Conservation (phyloP, 2,888 invertebrate genomes). For the Tromatobia lineatoria region DNA sequence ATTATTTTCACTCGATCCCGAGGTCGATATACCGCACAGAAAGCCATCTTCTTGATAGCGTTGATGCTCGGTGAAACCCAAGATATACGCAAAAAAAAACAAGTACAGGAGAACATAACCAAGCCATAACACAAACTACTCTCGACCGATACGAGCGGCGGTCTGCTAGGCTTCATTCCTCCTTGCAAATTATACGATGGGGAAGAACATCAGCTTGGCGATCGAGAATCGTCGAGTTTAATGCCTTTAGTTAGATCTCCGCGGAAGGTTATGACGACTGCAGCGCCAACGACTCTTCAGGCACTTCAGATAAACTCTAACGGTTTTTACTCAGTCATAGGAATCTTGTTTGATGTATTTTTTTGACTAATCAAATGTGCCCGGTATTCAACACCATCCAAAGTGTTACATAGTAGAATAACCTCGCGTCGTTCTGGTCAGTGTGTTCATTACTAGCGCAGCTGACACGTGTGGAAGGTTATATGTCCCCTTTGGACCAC, state of each 20-base stretch:
- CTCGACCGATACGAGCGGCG: conserved; percentile 27
- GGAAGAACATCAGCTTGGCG: conserved; percentile 14
- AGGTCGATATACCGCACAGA: conserved; percentile 63
- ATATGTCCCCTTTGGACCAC: conserved; percentile 10
- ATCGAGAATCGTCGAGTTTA: conserved; percentile 55
- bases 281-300: conserved; percentile 23
- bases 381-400: conserved; percentile 1
- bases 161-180: conserved; percentile 2
- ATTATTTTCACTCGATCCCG: conserved; percentile 40
- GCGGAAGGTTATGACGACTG: conserved; percentile 3
- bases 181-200: neutral
- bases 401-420: conserved; percentile 47
- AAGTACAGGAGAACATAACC: conserved; percentile 15
- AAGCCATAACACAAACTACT: conserved; percentile 12
- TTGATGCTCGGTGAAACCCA: conserved; percentile 43
- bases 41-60: conserved; percentile 29
- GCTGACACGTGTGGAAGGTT: conserved; percentile 23
- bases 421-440: conserved; percentile 48
- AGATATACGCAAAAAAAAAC: neutral
- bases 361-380: conserved; percentile 35
- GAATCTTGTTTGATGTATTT: conserved; percentile 13
- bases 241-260: conserved; percentile 39
- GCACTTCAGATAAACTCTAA: conserved; percentile 29
- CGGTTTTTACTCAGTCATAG: conserved; percentile 23
- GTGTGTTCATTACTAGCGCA: conserved; percentile 44